phyloP scores from a whole-genome alignment of 2,888 invertebrate species.

The Diarsia brunnea region DNA sequence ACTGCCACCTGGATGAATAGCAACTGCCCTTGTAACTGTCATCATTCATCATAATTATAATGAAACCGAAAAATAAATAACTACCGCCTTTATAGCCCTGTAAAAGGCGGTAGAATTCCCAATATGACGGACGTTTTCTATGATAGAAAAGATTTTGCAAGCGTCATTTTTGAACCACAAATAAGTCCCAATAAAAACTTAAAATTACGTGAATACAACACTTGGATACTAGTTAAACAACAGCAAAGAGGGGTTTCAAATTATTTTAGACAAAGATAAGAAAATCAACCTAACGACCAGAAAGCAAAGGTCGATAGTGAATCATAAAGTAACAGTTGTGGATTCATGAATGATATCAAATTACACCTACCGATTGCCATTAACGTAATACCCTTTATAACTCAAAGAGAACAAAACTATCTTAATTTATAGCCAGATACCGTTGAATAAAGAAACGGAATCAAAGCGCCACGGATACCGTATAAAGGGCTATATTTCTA shows the following conservation, averaged over 20 bases:
- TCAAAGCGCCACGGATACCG: conserved; percentile 87
- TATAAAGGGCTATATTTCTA: conserved; percentile 81
- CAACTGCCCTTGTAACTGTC: conserved; percentile 77
- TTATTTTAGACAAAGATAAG: conserved; percentile 1
- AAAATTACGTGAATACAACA: not conserved
- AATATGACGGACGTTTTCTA: conserved; percentile 22
- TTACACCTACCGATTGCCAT: conserved; percentile 90
- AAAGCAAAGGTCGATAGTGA: conserved; percentile 75
- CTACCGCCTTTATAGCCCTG: conserved; percentile 59
- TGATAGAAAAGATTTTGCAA: conserved; percentile 12
- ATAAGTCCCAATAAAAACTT: conserved; percentile 3
- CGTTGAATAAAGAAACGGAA: conserved; percentile 89
- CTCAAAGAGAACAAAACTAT: conserved; percentile 89
- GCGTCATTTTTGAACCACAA: not conserved
- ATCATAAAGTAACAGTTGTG: conserved; percentile 84
- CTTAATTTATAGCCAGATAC: conserved; percentile 87
- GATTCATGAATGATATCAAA: conserved; percentile 84
- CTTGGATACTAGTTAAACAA: conserved; percentile 8
- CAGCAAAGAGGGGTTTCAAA: conserved; percentile 1
- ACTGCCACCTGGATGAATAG: conserved; percentile 75
- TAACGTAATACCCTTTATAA: conserved; percentile 89
- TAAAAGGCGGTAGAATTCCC: conserved; percentile 36
- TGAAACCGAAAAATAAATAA: conserved; percentile 71
- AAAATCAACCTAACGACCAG: conserved; percentile 56
- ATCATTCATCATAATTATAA: conserved; percentile 81